Base-by-base conservation (phyloP, 2,888 invertebrate genomes). In the Sinotaia quadrata region DNA sequence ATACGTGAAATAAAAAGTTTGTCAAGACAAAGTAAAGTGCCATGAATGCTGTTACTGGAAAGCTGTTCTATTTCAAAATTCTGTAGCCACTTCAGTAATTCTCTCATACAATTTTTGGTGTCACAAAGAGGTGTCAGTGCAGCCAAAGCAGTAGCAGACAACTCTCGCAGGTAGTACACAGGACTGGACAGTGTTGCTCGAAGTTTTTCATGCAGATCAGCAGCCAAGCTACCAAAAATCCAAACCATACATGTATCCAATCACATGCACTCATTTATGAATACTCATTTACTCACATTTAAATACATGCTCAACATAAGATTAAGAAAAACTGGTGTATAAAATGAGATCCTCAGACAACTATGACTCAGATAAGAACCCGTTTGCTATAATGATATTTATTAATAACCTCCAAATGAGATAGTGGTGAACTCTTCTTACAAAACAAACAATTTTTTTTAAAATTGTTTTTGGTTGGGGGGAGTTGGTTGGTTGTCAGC, bases 151-250 rank as follows among this genome's bases (percentile, higher is more conserved):
- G 75, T 69, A 12, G 85, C 83, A 63, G 84, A 78, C 33, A 85
- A 72, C 37, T 84, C 80, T 36, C 86, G 74, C 29, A 86, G 77
- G 37, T 76, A 80, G 58, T 80, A 81, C 8, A 85, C 81, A 15
- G 83, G 82, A 73, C 80, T 83, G 2, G 72, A 68, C 4, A 78
- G 58, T n/a, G 72, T 68, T 15, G 44, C 54, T 5, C 54, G 36
- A 8, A 79, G 68, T 18, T 72, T 65, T 3, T 75, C 49, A 63
- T 59, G 70, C 8, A 79, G 73, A 2, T 58, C 60, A 34, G 58
- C 36, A 31, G 72, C 34, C 33, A 68, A 57, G 29, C 82, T 80
- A 73, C 2, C 10, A 41, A 41, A 10, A 41, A 15, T 12, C 41
- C 10, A 15, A 41, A 10, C 10, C 10, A 12, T 41, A 41, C 41